Evolutionary conservation across 2,888 invertebrate species (phyloP).

Genomic region (Ephialtes manifestator): DNA sequence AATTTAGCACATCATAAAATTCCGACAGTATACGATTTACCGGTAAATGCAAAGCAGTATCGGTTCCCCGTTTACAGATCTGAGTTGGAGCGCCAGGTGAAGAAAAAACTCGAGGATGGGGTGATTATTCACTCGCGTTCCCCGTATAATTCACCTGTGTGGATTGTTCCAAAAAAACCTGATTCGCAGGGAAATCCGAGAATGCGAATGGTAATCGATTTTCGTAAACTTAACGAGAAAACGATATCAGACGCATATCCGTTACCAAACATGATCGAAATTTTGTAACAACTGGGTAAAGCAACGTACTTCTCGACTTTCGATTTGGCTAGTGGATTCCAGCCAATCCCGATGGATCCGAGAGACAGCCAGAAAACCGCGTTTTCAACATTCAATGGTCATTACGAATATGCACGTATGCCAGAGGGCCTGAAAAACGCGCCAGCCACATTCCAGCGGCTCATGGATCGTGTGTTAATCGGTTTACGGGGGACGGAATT

Average conservation of each 20-base stretch:
- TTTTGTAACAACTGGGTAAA: conserved; percentile 48
- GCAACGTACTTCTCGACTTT: conserved; percentile 40
- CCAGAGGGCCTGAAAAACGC: conserved; percentile 51
- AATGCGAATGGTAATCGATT: conserved; percentile 73
- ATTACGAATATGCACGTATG: conserved; percentile 43
- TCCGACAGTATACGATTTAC: conserved; percentile 33
- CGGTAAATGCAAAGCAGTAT: conserved; percentile 46
- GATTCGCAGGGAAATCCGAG: conserved; percentile 70
- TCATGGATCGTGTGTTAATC: conserved; percentile 37
- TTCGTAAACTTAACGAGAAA: conserved; percentile 71
- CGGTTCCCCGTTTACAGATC: conserved; percentile 44
- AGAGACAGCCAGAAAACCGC: conserved; percentile 35
- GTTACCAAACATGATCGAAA: conserved; percentile 68
- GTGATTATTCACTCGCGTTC: conserved; percentile 62
- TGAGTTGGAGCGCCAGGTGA: conserved; percentile 47
- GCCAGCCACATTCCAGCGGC: conserved; percentile 45
- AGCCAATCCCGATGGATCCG: conserved; percentile 27
- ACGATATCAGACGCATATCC: conserved; percentile 71
- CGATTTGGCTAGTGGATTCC: conserved; percentile 39
- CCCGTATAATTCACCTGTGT: conserved; percentile 68
- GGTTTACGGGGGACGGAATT: conserved; percentile 48
- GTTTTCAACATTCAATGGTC: conserved; percentile 32
- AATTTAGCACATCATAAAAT: conserved; percentile 29
- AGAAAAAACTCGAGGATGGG: conserved; percentile 29
- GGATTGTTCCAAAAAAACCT: conserved; percentile 71